Evolutionary conservation across 2,888 invertebrate genomes (phyloP), one percentile per base, ranked within the genome.

Genomic region (Euproctis similis): DNA sequence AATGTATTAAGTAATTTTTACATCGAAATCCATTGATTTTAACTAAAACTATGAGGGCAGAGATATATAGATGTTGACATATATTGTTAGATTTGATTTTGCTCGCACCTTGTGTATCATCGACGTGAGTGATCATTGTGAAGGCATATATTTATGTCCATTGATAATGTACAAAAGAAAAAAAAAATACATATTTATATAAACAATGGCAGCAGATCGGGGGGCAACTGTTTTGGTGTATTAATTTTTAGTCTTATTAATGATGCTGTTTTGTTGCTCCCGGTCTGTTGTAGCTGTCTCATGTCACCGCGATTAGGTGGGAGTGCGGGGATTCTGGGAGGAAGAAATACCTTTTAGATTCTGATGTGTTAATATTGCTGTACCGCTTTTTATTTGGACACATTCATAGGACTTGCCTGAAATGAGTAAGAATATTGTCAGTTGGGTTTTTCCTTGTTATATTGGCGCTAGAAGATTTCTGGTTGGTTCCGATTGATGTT

Each of bases 221-320:
- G 30, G 53, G 31, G 39, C 6, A n/a, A n/a, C n/a, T n/a, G n/a
- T 39, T 50, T 50, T 47, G 52, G 45, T 50, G 50, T 52, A 50
- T 48, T 50, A 26, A 42, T 52, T 50, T 50, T 37, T 48, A 26
- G 39, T 42, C 36, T 34, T 46, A 23, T 6, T 43, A 36, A 36
- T 56, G 49, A n/a, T n/a, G 26, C 24, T 32, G 53, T 58, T 28
- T 53, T 42, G 48, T 60, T 66, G 70, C 67, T 59, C 57, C 59
- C 59, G 24, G 16, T 24, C 28, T 23, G 34, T 42, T 34, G 44
- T 31, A 40, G 30, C 34, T 13, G 28, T 24, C 35, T 37, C 27
- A 33, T 32, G 20, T 22, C 25, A 29, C 36, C 37, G 39, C 44
- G 39, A 28, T 14, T n/a, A n/a, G n/a, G n/a, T n/a, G n/a, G n/a